A percentile compares a stretch with the other conserved stretches of the same genome.
Evolutionary conservation across 2,113 vertebrate species (phyloP).

Genomic region (Corythornis vintsioides): DNA sequence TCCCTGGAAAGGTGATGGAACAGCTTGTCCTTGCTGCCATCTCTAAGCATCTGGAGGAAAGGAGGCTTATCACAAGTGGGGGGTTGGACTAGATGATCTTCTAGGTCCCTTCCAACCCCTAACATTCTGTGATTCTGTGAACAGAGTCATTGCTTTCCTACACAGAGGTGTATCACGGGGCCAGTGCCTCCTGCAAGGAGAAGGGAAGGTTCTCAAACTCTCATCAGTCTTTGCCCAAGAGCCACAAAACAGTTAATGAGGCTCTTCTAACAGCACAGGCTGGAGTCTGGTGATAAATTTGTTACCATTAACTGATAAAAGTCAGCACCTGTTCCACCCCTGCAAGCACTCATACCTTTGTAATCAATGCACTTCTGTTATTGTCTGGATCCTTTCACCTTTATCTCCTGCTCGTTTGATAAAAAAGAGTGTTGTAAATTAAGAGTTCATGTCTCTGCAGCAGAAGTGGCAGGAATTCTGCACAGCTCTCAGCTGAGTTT

Average conservation of each 20-base stretch:
- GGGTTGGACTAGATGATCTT: too few relatives aligned
- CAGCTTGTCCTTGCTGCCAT: too few relatives aligned
- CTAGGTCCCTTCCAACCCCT: too few relatives aligned
- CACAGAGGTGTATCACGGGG: not conserved
- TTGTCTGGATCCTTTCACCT: not conserved
- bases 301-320: conserved; percentile 9
- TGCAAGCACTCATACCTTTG: not conserved
- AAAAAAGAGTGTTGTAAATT: not conserved
- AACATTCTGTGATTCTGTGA: not conserved
- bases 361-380: not conserved
- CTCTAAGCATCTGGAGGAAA: too few relatives aligned
- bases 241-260: not conserved
- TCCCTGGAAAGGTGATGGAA: too few relatives aligned
- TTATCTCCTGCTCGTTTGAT: conserved; percentile 25
- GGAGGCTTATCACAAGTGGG: too few relatives aligned
- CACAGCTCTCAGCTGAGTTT: not conserved
- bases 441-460: not conserved
- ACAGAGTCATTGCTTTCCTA: not conserved
- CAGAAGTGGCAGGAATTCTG: not conserved
- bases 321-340: not conserved
- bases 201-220: not conserved
- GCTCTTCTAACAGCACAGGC: not conserved
- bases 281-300: conserved; percentile 9
- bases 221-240: not conserved
- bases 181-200: not conserved